Percentiles rank a stretch among this genome's conserved stretches.
These are phyloP conservation scores for Dermatemys mawii DNA, from an alignment of 2,113 vertebrate genomes.

Conservation along the genomic window DNA sequence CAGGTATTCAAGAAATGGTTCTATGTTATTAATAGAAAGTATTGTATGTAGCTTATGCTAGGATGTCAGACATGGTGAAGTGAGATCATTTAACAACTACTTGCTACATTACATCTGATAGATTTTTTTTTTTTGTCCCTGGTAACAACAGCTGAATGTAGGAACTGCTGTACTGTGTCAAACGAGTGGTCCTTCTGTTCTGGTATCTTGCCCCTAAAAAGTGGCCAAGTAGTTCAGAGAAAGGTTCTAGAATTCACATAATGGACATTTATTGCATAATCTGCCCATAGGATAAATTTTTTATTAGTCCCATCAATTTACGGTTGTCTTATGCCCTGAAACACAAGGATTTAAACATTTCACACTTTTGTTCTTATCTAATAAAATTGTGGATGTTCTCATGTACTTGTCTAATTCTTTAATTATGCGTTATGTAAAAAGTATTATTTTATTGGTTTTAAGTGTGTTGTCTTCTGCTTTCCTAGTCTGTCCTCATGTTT, in stretches of 20 bases:
- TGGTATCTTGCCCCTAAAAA: not conserved
- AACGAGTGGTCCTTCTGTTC: not conserved
- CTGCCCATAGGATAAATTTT: not conserved
- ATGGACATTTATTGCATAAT: not conserved
- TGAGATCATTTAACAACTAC: slow-evolving; percentile 34
- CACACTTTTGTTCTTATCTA: not conserved
- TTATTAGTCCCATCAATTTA: not conserved
- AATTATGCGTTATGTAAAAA: not conserved
- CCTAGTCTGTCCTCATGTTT: not conserved
- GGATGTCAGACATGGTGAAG: slow-evolving; percentile 8
- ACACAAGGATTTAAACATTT: not conserved
- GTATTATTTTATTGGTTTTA: slow-evolving; percentile 19
- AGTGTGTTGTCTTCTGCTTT: slow-evolving; percentile 9
- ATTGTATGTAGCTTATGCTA: slow-evolving; percentile 22
- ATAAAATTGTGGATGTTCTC: not conserved
- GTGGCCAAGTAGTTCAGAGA: not conserved
- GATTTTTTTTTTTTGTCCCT: slow-evolving; percentile 29
- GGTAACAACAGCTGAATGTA: not conserved
- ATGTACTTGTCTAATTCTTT: not conserved
- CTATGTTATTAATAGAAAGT: slow-evolving; percentile 39
- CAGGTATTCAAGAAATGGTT: not conserved
- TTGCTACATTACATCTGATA: slow-evolving; percentile 31
- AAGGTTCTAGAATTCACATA: not conserved
- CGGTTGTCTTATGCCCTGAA: not conserved
- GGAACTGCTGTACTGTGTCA: not conserved